A percentile compares a stretch with the other conserved stretches of the same genome.
Conservation (phyloP, 2,888 invertebrate species). For the Acanthosoma haemorrhoidale region DNA sequence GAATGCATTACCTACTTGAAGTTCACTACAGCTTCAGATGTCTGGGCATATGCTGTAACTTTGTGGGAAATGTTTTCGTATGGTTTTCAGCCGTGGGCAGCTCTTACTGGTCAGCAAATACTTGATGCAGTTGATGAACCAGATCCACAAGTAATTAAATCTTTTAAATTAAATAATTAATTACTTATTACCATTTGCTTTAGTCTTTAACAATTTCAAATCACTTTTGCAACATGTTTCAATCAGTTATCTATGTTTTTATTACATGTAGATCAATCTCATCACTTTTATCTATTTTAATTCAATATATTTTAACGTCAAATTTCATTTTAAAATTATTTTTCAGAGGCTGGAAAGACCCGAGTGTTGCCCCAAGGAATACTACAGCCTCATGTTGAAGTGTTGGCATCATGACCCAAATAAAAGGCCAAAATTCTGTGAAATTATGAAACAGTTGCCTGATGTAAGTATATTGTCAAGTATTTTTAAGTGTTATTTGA, state of each 20-base stretch:
- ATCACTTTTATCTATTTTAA: not conserved
- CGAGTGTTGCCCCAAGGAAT: constrained; percentile 89
- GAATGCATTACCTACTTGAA: constrained; percentile 93
- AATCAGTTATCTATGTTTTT: not conserved
- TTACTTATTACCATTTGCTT: not conserved
- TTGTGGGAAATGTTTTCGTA: constrained; percentile 99
- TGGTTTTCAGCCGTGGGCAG: constrained; percentile 97
- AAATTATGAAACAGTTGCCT: constrained; percentile 69
- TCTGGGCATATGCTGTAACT: constrained; percentile 98
- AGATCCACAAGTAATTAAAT: constrained; percentile 65
- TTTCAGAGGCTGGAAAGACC: constrained; percentile 80
- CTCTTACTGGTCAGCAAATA: constrained; percentile 87
- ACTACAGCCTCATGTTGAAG: constrained; percentile 85
- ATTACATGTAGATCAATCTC: not conserved
- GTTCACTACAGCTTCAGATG: constrained; percentile 94
- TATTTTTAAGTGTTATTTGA: not conserved
- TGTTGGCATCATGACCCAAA: constrained; percentile 94
- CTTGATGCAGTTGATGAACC: constrained; percentile 92
- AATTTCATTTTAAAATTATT: not conserved
- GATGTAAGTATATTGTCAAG: constrained; percentile 51
- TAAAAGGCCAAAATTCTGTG: constrained; percentile 83
- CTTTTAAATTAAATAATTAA: not conserved
- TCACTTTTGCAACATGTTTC: not conserved
- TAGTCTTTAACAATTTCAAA: not conserved
- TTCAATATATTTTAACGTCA: not conserved